Base-by-base conservation (phyloP, 2,888 invertebrate genomes). In the Penaeus monodon region DNA sequence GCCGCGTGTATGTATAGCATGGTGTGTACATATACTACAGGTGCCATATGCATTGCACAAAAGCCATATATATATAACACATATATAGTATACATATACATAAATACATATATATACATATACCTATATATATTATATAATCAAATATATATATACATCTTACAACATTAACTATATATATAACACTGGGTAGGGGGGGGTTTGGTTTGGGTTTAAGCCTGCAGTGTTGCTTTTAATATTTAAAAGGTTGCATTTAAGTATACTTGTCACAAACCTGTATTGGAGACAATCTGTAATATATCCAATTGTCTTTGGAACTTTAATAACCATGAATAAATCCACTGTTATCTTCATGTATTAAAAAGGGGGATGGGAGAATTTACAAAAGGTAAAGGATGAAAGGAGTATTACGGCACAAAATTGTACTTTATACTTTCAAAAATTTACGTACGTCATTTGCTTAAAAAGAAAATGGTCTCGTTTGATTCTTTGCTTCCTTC, bases 181-280 rank as follows among this genome's bases (percentile, higher is more conserved):
- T 77, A 76, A 76, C 33, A 49, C 49, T 64, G 57, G 73, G 70
- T 49, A 68, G 57, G 84, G 78, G 78, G 44, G 78, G 81, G 79
- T 49, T 70, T 66, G 65, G 27, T 63, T 66, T 79, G 85, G 86
- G 49, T 86, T 86, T 86, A 86, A 29, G 86, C 86, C 86, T 86
- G 86, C 86, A 86, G 86, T 86, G 86, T 86, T 86, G 86, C 86
- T 81, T 86, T 79, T 78, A 44, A 70, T 81, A 81, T 66, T 29
- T 57, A 81, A 33, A 81, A 66, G 44, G 49, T 77, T 38, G 73
- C 74, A 82, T 85, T 79, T 79, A 85, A 81, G 29, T 66, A 82
- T 49, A 82, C 44, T 64, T 79, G 79, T 87, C 57, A 87, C 83
- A 81, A 83, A 87, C 83, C 86, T 86, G 86, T 57, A 73, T 81